Conservation (phyloP, 2,888 invertebrate genomes). For the Calameuta filiformis region DNA sequence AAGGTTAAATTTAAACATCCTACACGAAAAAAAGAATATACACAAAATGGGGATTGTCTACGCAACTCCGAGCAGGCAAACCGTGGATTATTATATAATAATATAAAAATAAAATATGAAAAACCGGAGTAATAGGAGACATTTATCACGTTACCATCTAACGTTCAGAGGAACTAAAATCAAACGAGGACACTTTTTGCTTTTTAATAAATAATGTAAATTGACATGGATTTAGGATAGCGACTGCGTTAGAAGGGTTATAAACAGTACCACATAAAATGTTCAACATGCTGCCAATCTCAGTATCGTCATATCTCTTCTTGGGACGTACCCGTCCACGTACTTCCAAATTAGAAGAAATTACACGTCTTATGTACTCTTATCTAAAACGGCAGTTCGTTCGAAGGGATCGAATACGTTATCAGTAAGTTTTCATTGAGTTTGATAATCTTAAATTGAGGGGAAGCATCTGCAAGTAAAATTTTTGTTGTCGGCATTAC, state of each 20-base stretch:
- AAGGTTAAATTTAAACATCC: slow-evolving; percentile 25
- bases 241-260: slow-evolving; percentile 28
- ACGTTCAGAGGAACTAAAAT: slow-evolving; percentile 35
- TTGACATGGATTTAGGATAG: slow-evolving; percentile 26
- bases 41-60: no score
- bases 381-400: not conserved
- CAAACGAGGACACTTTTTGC: slow-evolving; percentile 28
- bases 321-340: slow-evolving; percentile 32
- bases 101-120: no score
- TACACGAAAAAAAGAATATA: slow-evolving; percentile 1
- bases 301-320: slow-evolving; percentile 49
- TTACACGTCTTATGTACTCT: slow-evolving; percentile 25
- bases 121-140: no score
- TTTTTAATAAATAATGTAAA: slow-evolving; percentile 31
- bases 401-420: no score
- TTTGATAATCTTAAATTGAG: no score
- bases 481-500: no score
- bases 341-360: slow-evolving; percentile 16
- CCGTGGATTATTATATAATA: no score
- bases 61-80: not conserved
- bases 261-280: slow-evolving; percentile 52
- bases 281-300: slow-evolving; percentile 58
- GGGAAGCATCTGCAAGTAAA: no score
- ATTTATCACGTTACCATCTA: slow-evolving; percentile 27
- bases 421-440: no score